Evolutionary conservation across 2,113 vertebrate species (phyloP).

Genomic region (Pungitius pungitius): DNA sequence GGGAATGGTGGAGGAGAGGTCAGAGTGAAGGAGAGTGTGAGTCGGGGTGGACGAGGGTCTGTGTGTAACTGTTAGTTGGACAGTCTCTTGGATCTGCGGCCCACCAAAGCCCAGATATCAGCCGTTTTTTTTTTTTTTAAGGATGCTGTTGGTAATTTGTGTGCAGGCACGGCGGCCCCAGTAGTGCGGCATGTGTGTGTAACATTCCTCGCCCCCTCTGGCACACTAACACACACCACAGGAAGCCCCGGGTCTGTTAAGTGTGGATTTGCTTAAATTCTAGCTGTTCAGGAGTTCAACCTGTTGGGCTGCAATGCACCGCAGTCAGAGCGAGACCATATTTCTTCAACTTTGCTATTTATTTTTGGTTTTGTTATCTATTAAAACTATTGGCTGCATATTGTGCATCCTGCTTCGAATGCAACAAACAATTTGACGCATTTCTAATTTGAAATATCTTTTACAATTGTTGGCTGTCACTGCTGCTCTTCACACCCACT

Average conservation of each 20-base stretch:
- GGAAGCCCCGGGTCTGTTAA: constrained; percentile 33
- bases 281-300: constrained; percentile 15
- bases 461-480: background rate
- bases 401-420: background rate
- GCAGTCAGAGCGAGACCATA: constrained; percentile 19
- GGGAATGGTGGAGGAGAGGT: constrained; percentile 57
- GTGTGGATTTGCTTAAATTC: constrained; percentile 34
- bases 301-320: constrained; percentile 23
- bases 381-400: constrained; percentile 24
- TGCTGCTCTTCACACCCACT: background rate
- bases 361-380: background rate
- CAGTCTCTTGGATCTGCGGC: constrained; percentile 27
- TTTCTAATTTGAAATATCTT: background rate
- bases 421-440: background rate
- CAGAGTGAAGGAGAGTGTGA: constrained; percentile 56
- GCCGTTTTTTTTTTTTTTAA: constrained; percentile 24
- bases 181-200: constrained; percentile 5
- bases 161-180: constrained; percentile 17
- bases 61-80: constrained; percentile 38
- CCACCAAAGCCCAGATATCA: constrained; percentile 34
- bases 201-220: constrained; percentile 22
- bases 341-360: constrained; percentile 14
- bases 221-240: constrained; percentile 30
- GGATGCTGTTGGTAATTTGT: constrained; percentile 36
- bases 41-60: constrained; percentile 30